Conservation (phyloP, 2,113 vertebrate genomes). For the Acanthochromis polyacanthus region DNA sequence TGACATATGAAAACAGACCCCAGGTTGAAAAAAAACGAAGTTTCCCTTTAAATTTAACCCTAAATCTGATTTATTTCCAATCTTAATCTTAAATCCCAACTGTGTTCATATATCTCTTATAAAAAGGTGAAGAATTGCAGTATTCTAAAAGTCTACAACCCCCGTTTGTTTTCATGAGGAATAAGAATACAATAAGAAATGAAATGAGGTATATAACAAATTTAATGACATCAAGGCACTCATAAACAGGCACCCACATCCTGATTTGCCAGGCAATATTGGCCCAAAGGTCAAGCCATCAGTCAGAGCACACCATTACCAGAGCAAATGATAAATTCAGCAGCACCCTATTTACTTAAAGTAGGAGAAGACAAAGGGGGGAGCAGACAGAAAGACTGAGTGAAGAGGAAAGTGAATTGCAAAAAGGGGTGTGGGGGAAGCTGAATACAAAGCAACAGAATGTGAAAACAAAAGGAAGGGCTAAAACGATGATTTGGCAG, state of each 20-base stretch:
- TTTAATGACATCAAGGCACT: slow-evolving; percentile 1
- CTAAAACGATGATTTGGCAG: slow-evolving; percentile 23
- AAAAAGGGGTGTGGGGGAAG: slow-evolving; percentile 10
- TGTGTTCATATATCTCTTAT: neutral
- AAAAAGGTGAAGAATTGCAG: neutral
- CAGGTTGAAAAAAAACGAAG: too few species aligned
- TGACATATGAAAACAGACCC: too few species aligned
- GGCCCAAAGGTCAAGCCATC: slow-evolving; percentile 74
- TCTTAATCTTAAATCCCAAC: neutral
- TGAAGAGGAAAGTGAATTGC: slow-evolving; percentile 27
- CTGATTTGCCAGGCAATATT: slow-evolving; percentile 41
- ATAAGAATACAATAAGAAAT: neutral
- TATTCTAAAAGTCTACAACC: neutral
- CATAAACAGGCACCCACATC: slow-evolving; percentile 30
- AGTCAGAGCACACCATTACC: slow-evolving; percentile 56
- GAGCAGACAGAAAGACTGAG: slow-evolving; percentile 26
- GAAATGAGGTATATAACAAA: neutral
- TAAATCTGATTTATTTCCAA: neutral
- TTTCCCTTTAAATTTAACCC: neutral
- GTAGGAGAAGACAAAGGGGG: slow-evolving; percentile 11
- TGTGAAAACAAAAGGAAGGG: slow-evolving; percentile 20
- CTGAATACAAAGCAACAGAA: slow-evolving; percentile 41
- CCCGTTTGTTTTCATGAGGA: neutral
- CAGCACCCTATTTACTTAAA: slow-evolving; percentile 41
- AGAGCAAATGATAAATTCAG: slow-evolving; percentile 55